These are phyloP conservation scores for Quadriops clusia DNA, from an alignment of 2,888 invertebrate species.

Conservation along the genomic window DNA sequence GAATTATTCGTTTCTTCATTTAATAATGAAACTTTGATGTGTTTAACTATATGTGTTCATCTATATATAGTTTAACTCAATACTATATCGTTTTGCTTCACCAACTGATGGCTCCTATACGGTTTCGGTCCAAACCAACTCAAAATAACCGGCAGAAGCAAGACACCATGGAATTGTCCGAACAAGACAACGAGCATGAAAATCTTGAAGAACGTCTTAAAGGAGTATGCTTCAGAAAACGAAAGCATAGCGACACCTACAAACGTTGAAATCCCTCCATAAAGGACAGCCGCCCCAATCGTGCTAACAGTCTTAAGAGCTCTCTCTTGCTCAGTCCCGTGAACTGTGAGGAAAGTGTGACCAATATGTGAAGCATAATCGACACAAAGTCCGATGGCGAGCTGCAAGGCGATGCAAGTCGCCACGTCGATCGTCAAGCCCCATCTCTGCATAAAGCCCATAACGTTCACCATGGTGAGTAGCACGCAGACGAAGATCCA, in stretches of 20 bases:
- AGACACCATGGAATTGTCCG: constrained; percentile 65
- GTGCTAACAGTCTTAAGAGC: constrained; percentile 53
- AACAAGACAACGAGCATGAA: constrained; percentile 65
- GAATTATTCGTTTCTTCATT: too few relatives aligned
- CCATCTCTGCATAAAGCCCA: constrained; percentile 71
- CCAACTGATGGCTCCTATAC: constrained; percentile 23
- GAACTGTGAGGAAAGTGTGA: constrained; percentile 61
- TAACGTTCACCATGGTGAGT: constrained; percentile 59
- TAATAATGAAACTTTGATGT: too few relatives aligned
- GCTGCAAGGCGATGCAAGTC: constrained; percentile 66
- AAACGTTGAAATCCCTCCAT: constrained; percentile 67
- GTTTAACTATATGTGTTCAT: too few relatives aligned
- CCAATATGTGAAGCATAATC: constrained; percentile 76
- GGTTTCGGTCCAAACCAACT: constrained; percentile 59
- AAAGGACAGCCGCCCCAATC: constrained; percentile 65
- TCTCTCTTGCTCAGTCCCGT: constrained; percentile 44
- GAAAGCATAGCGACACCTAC: constrained; percentile 59
- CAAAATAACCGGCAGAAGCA: constrained; percentile 62
- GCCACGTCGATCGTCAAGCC: constrained; percentile 71
- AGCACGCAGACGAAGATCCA: constrained; percentile 68
- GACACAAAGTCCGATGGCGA: constrained; percentile 71
- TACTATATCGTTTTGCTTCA: constrained; percentile 19
- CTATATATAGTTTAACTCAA: constrained; percentile 8
- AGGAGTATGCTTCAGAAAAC: constrained; percentile 63
- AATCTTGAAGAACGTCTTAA: constrained; percentile 64